These are phyloP conservation scores for Peromyscus attwateri DNA, from an alignment of 2,797 vertebrate genomes.

Conservation along the genomic window DNA sequence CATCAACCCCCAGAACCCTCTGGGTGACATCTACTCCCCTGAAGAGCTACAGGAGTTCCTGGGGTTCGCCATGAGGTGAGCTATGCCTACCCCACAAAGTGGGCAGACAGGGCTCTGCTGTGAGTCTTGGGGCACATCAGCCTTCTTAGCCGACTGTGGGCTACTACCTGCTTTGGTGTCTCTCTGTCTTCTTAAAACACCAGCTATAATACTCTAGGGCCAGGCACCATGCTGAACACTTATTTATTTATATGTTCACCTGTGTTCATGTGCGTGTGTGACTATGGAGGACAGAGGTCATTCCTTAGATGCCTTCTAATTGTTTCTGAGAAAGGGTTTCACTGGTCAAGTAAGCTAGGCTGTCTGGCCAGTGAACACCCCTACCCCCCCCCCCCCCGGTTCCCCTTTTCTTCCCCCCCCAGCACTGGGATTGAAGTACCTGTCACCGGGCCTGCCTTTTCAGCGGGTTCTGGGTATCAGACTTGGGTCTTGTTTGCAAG, in stretches of 20 bases:
- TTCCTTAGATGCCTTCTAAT: neutral
- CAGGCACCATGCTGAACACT: neutral
- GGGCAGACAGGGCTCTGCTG: accelerated
- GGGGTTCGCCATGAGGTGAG: constrained; percentile 97
- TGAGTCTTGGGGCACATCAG: neutral
- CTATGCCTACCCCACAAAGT: accelerated
- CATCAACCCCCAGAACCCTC: constrained; percentile 97
- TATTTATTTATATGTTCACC: neutral
- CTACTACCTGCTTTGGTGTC: neutral
- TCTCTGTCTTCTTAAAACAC: neutral
- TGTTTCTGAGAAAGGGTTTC: neutral
- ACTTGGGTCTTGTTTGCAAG: neutral
- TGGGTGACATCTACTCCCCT: constrained; percentile 94
- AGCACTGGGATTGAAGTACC: neutral
- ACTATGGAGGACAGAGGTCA: neutral
- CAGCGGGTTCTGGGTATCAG: neutral
- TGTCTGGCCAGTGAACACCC: neutral
- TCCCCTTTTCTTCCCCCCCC: neutral
- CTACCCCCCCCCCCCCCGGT: no score
- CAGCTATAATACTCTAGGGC: neutral
- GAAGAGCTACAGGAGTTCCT: constrained; percentile 93
- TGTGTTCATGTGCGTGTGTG: neutral
- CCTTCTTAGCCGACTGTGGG: neutral
- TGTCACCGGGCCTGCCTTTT: neutral
- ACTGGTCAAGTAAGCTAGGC: neutral